These are phyloP conservation scores for Emys orbicularis DNA, from an alignment of 2,797 vertebrate genomes.

Conservation along the genomic window DNA sequence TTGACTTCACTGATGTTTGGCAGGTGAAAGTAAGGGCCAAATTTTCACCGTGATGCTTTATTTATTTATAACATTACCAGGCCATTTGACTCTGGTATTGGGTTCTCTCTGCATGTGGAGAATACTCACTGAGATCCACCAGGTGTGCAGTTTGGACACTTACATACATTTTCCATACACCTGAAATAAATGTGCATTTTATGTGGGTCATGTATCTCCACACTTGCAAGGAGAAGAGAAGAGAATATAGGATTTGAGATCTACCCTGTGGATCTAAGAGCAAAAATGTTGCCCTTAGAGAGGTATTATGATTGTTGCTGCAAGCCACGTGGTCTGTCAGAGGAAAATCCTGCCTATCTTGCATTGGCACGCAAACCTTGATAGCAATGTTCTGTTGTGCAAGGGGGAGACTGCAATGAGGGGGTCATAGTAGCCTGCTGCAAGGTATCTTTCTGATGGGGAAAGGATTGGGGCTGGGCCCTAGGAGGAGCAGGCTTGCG, in stretches of 20 bases:
- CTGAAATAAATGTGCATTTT: background rate
- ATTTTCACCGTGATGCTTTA: background rate
- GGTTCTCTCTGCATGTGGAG: background rate
- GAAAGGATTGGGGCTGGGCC: background rate
- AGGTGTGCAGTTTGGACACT: background rate
- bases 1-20: background rate
- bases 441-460: background rate
- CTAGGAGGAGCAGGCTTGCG: background rate
- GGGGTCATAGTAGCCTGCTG: background rate
- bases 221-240: background rate
- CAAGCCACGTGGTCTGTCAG: background rate
- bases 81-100: background rate
- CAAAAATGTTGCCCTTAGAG: background rate
- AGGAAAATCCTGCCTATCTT: background rate
- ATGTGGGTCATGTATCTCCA: background rate
- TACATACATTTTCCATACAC: background rate
- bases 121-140: background rate
- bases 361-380: background rate
- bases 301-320: background rate
- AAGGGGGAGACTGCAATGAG: background rate
- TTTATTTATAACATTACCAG: background rate
- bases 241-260: background rate
- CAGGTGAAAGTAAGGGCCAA: background rate
- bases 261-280: background rate
- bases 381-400: background rate